Percentiles rank a stretch among this genome's conserved stretches.
Conservation (phyloP, 1,140 invertebrate genomes). For the Drosophila bifasciata region DNA sequence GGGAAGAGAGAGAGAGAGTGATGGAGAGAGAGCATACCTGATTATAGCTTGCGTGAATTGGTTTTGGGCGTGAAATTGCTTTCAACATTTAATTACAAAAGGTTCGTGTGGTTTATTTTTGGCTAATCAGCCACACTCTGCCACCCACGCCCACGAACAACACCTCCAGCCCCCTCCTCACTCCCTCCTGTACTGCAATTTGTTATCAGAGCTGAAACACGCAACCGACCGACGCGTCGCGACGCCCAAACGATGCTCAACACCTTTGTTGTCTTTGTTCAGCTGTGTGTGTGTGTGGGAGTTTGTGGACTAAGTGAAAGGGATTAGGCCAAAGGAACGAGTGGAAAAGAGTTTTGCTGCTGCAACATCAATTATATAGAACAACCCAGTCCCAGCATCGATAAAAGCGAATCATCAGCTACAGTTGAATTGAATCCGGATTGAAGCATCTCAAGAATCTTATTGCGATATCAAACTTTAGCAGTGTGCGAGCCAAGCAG, state of each 20-base stretch:
- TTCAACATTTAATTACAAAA: constrained; percentile 70
- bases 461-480: constrained; percentile 22
- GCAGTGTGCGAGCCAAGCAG: constrained; percentile 17
- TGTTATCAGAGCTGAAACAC: constrained; percentile 49
- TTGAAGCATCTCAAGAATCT: constrained; percentile 22
- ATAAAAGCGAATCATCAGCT: constrained; percentile 26
- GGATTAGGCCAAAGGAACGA: constrained; percentile 25
- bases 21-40: neutral
- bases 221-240: constrained; percentile 42
- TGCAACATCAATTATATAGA: constrained; percentile 37
- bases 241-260: constrained; percentile 18
- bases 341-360: neutral
- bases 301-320: constrained; percentile 32
- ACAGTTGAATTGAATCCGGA: constrained; percentile 20
- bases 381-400: constrained; percentile 23
- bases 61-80: constrained; percentile 54
- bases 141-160: neutral
- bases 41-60: constrained; percentile 29
- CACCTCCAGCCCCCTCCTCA: constrained; percentile 7
- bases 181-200: constrained; percentile 34
- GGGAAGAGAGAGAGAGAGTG: neutral
- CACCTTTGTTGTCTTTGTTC: constrained; percentile 27
- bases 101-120: constrained; percentile 60
- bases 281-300: constrained; percentile 15
- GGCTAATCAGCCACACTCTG: constrained; percentile 33